Evolutionary conservation across 1,140 invertebrate species (phyloP).

Genomic region (Xylocopa sonorina): DNA sequence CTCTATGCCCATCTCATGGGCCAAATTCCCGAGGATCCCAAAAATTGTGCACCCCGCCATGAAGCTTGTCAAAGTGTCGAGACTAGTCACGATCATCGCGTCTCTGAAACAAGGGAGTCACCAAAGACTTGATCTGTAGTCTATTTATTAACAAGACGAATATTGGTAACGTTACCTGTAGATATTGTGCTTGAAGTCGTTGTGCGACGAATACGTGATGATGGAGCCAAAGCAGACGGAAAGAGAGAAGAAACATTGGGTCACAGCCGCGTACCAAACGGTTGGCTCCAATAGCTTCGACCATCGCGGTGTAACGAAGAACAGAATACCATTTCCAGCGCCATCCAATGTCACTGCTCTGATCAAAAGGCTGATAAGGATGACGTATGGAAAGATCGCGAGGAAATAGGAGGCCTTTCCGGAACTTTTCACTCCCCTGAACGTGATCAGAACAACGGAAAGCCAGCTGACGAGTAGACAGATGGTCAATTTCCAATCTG

Average conservation of each 20-base stretch:
- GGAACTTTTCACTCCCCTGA: constrained; percentile 85
- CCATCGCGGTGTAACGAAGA: constrained; percentile 89
- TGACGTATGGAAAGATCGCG: constrained; percentile 89
- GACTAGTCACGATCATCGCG: constrained; percentile 88
- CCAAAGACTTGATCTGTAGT: not conserved
- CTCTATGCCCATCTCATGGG: constrained; percentile 84
- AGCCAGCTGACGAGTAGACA: constrained; percentile 88
- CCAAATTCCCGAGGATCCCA: constrained; percentile 91
- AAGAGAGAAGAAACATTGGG: constrained; percentile 93
- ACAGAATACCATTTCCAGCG: constrained; percentile 85
- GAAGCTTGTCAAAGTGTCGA: constrained; percentile 91
- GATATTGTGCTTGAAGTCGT: constrained; percentile 90
- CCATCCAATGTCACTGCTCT: constrained; percentile 85
- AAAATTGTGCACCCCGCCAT: constrained; percentile 94
- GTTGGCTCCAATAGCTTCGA: constrained; percentile 85
- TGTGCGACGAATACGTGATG: constrained; percentile 93
- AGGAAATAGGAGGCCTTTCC: constrained; percentile 88
- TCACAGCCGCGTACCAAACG: constrained; percentile 93
- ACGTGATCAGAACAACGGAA: constrained; percentile 86
- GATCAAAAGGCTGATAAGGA: constrained; percentile 86
- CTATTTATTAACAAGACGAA: too few species aligned
- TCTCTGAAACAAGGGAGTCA: constrained; percentile 80
- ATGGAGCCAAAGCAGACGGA: constrained; percentile 91
- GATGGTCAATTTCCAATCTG: constrained; percentile 85
- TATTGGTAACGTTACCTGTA: constrained; percentile 84